phyloP scores from a whole-genome alignment of 2,888 invertebrate genomes.

The Antitype chi region DNA sequence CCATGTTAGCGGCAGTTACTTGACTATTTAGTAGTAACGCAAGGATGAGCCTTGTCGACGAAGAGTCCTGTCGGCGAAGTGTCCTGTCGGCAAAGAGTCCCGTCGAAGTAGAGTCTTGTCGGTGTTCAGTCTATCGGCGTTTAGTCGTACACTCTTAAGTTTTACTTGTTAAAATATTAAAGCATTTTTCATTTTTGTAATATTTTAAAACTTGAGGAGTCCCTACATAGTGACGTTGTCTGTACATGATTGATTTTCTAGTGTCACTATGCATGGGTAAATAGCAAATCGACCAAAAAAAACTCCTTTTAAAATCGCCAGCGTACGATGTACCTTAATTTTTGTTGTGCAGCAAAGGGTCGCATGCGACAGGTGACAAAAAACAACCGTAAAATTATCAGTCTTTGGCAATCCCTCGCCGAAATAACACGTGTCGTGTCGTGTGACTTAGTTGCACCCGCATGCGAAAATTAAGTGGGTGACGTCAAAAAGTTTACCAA shows the following conservation, averaged over 20 bases:
- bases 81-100: too few relatives aligned
- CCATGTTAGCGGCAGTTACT: too few relatives aligned
- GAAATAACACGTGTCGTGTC: conserved; percentile 1
- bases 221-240: not conserved
- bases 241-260: not conserved
- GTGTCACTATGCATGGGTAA: not conserved
- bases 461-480: conserved; percentile 1
- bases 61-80: too few relatives aligned
- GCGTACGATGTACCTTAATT: not conserved
- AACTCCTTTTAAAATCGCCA: too few relatives aligned
- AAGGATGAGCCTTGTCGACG: too few relatives aligned
- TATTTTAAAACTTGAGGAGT: not conserved
- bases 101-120: too few relatives aligned
- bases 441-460: not conserved
- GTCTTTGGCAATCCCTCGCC: not conserved
- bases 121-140: too few relatives aligned
- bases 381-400: not conserved
- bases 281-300: not conserved
- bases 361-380: not conserved
- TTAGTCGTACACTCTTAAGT: too few relatives aligned
- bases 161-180: too few relatives aligned
- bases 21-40: too few relatives aligned
- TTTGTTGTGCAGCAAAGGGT: not conserved
- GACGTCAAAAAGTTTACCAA: not conserved
- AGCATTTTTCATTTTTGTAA: not conserved